phyloP scores from a whole-genome alignment of 2,797 vertebrate species.

The Vireo griseus region DNA sequence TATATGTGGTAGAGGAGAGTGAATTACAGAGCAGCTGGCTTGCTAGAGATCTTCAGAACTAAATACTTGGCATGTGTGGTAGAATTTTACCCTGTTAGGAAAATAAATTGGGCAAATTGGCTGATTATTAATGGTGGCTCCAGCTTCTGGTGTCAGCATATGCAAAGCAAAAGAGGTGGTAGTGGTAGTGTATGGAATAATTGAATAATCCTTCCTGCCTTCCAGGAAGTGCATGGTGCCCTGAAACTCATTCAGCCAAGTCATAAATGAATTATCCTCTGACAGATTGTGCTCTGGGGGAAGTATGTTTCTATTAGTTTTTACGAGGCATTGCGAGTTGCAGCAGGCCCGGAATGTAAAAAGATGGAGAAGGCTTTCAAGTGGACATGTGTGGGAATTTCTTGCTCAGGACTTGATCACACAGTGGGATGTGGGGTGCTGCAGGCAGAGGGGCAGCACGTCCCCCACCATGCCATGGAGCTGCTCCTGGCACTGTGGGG shows the following conservation, averaged over 20 bases:
- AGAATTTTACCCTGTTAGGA: background rate
- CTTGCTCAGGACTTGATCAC: background rate
- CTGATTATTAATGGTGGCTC: background rate
- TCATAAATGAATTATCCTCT: background rate
- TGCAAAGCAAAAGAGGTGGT: background rate
- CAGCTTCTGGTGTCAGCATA: background rate
- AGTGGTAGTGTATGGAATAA: background rate
- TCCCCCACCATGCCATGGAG: rapidly evolving
- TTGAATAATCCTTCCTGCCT: background rate
- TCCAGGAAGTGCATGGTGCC: background rate
- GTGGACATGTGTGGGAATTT: background rate
- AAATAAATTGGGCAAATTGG: background rate
- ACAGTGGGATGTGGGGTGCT: background rate
- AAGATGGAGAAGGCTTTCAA: background rate
- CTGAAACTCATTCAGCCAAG: background rate
- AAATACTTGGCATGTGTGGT: background rate
- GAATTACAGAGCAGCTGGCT: background rate
- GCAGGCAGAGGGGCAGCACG: rapidly evolving
- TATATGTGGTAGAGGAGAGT: background rate
- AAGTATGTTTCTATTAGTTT: background rate
- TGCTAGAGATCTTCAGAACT: background rate
- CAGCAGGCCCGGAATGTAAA: background rate
- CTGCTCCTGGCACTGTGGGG: background rate
- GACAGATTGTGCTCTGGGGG: background rate
- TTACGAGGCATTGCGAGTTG: background rate